phyloP scores from a whole-genome alignment of 2,888 invertebrate genomes.

The Petrolisthes manimaculis region DNA sequence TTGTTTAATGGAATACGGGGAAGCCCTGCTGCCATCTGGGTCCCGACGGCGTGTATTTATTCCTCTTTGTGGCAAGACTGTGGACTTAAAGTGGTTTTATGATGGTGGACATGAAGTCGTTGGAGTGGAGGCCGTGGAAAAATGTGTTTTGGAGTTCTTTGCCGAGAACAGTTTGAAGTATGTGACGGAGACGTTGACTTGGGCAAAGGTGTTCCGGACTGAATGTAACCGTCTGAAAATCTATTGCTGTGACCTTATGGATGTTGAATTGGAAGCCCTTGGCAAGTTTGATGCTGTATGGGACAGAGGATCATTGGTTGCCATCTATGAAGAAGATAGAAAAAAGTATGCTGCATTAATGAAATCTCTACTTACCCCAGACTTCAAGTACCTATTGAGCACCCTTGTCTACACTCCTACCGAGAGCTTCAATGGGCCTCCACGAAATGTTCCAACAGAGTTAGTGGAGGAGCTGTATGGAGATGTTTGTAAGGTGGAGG shows the following conservation, averaged over 20 bases:
- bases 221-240: constrained; percentile 66
- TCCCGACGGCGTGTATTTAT: too few relatives aligned
- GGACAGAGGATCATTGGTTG: constrained; percentile 68
- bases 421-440: too few relatives aligned
- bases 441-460: too few relatives aligned
- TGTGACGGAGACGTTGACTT: constrained; percentile 24
- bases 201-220: constrained; percentile 57
- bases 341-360: constrained; percentile 39
- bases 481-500: too few relatives aligned
- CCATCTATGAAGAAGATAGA: constrained; percentile 66
- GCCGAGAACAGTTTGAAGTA: constrained; percentile 21
- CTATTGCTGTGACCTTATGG: constrained; percentile 67
- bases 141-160: constrained; percentile 32
- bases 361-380: too few relatives aligned
- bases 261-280: constrained; percentile 66
- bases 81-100: constrained; percentile 10
- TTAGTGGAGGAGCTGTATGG: too few relatives aligned
- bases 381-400: too few relatives aligned
- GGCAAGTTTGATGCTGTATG: constrained; percentile 68
- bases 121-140: constrained; percentile 43
- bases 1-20: too few relatives aligned
- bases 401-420: too few relatives aligned
- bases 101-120: constrained; percentile 43
- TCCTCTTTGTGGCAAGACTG: too few relatives aligned
- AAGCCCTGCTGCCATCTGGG: too few relatives aligned